Base-by-base conservation (phyloP, 2,797 vertebrate species). In the Tamandua tetradactyla region DNA sequence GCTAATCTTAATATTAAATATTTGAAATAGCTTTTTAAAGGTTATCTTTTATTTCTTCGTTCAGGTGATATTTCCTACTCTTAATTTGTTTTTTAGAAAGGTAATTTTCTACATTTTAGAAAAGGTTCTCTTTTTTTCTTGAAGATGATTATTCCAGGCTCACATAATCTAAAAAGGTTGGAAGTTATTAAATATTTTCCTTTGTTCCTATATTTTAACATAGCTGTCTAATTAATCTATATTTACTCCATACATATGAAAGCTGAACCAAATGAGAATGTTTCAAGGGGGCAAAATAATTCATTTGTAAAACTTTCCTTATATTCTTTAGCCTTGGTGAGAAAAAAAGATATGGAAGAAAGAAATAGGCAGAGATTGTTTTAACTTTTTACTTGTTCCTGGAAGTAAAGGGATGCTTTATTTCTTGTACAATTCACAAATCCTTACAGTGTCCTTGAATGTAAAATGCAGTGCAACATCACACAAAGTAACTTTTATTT, bases 381-480 rank as follows among this genome's bases (percentile, higher is more conserved):
- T 93, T 87, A 88, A 57, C 1, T 0, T 93, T 55, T 76, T 59
- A 69, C 96, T 80, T 79, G 64, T 86, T 61, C 47, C 64, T 30
- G 12, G 52, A 47, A 83, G 84, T 66, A 47, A 95, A 93, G 27
- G 3, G 49, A 35, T 69, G 32, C 95, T 93, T 90, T 90, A 78
- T 88, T 93, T 95, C 84, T 74, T 75, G 57, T 69, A 88, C 12
- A 94, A 87, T 87, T 49, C 25, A 74, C 71, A 66, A 95, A 93
- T 93, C 23, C 79, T 94, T 82, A 95, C 22, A 61, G 5, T 91
- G 72, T 85, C 93, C 85, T 97, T 95, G 95, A 68, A 87, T 47
- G 25, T 71, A 96, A 94, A 96, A 87, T 87, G 69, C 12, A 87
- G 7, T 30, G 1, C 30, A 88, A 17, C 25, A 94, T 88, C 88